A percentile compares a stretch with the other conserved stretches of the same genome.
Evolutionary conservation across 1,140 invertebrate genomes (phyloP).

Genomic region (Eubasilissa regina): DNA sequence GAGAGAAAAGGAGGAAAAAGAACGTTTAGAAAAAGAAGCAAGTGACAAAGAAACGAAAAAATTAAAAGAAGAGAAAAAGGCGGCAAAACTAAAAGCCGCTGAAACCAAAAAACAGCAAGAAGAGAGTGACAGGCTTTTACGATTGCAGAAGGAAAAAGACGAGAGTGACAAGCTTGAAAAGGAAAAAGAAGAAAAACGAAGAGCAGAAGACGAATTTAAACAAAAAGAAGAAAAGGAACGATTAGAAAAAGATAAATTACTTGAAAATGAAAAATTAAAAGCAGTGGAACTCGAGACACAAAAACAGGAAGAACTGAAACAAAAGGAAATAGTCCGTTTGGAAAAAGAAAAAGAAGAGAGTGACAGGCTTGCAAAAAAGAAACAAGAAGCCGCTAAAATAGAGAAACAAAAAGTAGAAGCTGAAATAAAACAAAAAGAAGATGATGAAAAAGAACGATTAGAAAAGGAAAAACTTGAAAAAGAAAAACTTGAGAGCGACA

Average conservation of each 20-base stretch:
- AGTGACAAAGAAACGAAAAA: slow-evolving; percentile 51
- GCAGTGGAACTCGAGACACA: slow-evolving; percentile 12
- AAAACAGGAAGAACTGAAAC: slow-evolving; percentile 51
- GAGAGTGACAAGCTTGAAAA: slow-evolving; percentile 34
- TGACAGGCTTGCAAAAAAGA: slow-evolving; percentile 40
- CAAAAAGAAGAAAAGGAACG: slow-evolving; percentile 51
- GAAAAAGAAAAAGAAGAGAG: slow-evolving; percentile 58
- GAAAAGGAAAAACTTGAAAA: slow-evolving; percentile 62
- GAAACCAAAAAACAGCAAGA: slow-evolving; percentile 48
- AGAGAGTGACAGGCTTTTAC: slow-evolving; percentile 49
- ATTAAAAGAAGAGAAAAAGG: slow-evolving; percentile 61
- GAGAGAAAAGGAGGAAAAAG: slow-evolving; percentile 50
- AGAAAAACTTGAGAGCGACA: slow-evolving; percentile 62
- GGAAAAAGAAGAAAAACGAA: slow-evolving; percentile 54
- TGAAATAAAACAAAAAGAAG: slow-evolving; percentile 48
- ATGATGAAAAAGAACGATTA: slow-evolving; percentile 56
- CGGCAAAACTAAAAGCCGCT: neutral
- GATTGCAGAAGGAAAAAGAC: slow-evolving; percentile 37
- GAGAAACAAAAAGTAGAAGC: slow-evolving; percentile 53
- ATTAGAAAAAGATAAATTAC: slow-evolving; percentile 61
- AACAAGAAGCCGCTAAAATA: slow-evolving; percentile 58
- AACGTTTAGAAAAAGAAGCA: slow-evolving; percentile 53
- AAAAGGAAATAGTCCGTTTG: slow-evolving; percentile 50
- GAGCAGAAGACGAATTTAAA: slow-evolving; percentile 55
- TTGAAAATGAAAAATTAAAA: slow-evolving; percentile 29